These are phyloP conservation scores for Drosophila saltans DNA, from an alignment of 1,140 invertebrate genomes.

Conservation along the genomic window DNA sequence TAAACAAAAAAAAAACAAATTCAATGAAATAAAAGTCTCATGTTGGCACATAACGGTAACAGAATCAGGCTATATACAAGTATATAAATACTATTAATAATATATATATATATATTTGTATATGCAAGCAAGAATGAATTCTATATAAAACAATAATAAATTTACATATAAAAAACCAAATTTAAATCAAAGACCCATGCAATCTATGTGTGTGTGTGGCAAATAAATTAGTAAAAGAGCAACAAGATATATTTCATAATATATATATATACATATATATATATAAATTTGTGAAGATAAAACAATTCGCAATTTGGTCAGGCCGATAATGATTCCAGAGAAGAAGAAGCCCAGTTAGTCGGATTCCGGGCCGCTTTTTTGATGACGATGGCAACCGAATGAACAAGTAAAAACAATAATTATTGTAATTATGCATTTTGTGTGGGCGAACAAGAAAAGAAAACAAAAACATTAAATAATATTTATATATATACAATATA, in stretches of 20 bases:
- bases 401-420: constrained; percentile 71
- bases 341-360: background rate
- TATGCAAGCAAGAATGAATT: constrained; percentile 42
- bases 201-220: constrained; percentile 56
- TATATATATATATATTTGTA: constrained; percentile 45
- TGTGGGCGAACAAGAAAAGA: constrained; percentile 51
- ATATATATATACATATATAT: constrained; percentile 46
- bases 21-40: constrained; percentile 15
- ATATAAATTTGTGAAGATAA: constrained; percentile 43
- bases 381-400: background rate
- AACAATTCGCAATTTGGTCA: constrained; percentile 1
- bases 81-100: constrained; percentile 35
- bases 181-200: constrained; percentile 45
- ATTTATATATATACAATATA: constrained; percentile 54
- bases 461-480: constrained; percentile 38
- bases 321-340: background rate
- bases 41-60: constrained; percentile 19
- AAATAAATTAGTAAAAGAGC: constrained; percentile 73
- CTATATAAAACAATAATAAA: constrained; percentile 51
- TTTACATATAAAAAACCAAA: constrained; percentile 48
- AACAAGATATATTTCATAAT: constrained; percentile 50
- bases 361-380: background rate
- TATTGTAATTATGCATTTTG: constrained; percentile 79
- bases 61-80: constrained; percentile 23
- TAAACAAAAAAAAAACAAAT: constrained; percentile 13